Evolutionary conservation across 2,888 invertebrate species (phyloP), one percentile per base, ranked within the genome.

Genomic region (Tetragnatha montana): DNA sequence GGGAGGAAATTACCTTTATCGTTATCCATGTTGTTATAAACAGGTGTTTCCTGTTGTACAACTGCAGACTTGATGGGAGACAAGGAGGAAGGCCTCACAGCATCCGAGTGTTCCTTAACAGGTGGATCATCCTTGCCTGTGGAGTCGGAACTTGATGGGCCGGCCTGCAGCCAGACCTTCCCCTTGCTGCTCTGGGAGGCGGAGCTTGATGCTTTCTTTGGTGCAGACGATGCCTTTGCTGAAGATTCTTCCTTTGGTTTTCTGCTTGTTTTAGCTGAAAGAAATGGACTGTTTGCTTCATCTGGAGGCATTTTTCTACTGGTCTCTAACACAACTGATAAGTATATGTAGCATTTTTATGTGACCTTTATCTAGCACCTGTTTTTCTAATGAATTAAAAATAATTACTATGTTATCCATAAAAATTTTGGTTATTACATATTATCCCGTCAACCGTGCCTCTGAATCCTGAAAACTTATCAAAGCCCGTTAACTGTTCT

Each of bases 31-130:
- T 87, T 22, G 75, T 75, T 71, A 21, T 19, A 51, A 8, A 35
- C 71, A 49, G 68, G 10, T 35, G 60, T 14, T 76, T 82, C 87
- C 35, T 69, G 49, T 35, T 81, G 21, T 14, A 69, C n/a, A 51
- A 78, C 49, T 47, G 86, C 73, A 79, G 89, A 79, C 71, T 84
- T 73, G 60, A 87, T 82, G 70, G 86, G 89, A 79, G 87, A 79
- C 89, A 90, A 86, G 73, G 90, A 86, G 83, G 90, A 90, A 90
- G 90, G 90, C 90, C 90, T 90, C 87, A 90, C 90, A 80, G 87
- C 90, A 90, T 90, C 90, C 86, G 89, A 89, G 81, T 81, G 86
- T 49, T 86, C 82, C 60, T 75, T 80, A 17, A 81, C 75, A 49
- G 80, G 78, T 50, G 51, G 50, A 50, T 87, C 79, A 8, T 83